phyloP scores from a whole-genome alignment of 2,797 vertebrate genomes.

The Lithobates sylvaticus region DNA sequence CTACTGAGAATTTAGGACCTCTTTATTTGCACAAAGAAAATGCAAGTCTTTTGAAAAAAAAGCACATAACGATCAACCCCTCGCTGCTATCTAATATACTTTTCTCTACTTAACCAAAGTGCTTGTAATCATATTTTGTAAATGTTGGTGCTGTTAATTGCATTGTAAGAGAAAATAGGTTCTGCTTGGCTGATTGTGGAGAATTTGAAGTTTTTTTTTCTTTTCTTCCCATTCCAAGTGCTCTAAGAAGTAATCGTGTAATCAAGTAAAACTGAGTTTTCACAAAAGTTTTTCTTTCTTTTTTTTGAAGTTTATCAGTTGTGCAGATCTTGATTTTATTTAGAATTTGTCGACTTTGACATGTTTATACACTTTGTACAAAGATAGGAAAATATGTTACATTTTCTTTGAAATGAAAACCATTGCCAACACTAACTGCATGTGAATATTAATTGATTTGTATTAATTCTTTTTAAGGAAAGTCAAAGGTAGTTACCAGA shows the following conservation, averaged over 20 bases:
- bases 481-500: no score
- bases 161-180: slow-evolving; percentile 98
- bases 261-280: slow-evolving; percentile 68
- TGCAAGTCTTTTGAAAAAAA: slow-evolving; percentile 96
- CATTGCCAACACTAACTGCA: not conserved
- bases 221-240: slow-evolving; percentile 83
- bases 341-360: not conserved
- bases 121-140: slow-evolving; percentile 99
- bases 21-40: slow-evolving; percentile 98
- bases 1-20: slow-evolving; percentile 99
- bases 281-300: slow-evolving; percentile 36
- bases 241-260: slow-evolving; percentile 83
- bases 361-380: not conserved
- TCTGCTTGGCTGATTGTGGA: slow-evolving; percentile 90
- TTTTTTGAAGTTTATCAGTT: slow-evolving; percentile 19
- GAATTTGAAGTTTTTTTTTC: slow-evolving; percentile 93
- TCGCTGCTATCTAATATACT: slow-evolving; percentile 99
- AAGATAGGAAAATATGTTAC: no score
- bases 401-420: no score
- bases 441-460: not conserved
- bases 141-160: slow-evolving; percentile 99
- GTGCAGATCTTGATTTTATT: slow-evolving; percentile 22
- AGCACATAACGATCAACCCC: slow-evolving; percentile 99
- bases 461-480: no score
- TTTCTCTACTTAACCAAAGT: slow-evolving; percentile 97